Conservation (phyloP, 1,140 invertebrate species). For the Chironomus striatipennis region DNA sequence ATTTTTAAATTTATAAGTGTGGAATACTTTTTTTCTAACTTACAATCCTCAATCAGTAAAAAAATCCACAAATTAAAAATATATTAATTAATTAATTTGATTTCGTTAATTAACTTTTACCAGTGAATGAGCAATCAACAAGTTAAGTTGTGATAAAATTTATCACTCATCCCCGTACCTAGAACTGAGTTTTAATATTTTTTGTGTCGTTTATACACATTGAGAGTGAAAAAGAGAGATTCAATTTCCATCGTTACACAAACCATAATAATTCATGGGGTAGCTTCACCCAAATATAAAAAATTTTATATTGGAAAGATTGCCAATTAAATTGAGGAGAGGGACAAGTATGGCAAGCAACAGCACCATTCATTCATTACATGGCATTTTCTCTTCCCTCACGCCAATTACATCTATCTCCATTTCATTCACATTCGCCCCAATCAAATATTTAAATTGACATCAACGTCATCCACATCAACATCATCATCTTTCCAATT, state of each 20-base stretch:
- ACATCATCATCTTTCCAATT: conserved; percentile 7
- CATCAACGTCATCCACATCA: conserved; percentile 8
- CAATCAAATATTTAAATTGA: conserved; percentile 22
- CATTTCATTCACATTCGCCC: not conserved
- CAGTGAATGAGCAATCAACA: conserved; percentile 21
- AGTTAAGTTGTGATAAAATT: not conserved
- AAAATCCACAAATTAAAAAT: not conserved
- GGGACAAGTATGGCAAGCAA: not conserved
- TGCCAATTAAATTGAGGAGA: conserved; percentile 10
- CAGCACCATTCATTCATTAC: conserved; percentile 18
- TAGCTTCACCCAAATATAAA: not conserved
- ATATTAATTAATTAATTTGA: not conserved
- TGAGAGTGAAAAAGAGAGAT: not conserved
- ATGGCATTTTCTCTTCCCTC: not conserved
- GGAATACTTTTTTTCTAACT: not conserved
- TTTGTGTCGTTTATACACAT: not conserved
- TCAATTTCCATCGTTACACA: conserved; percentile 10
- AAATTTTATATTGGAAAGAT: not conserved
- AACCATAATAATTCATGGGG: not conserved
- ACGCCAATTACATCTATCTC: not conserved
- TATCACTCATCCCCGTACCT: not conserved
- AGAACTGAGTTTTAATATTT: not conserved
- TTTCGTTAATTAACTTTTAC: conserved; percentile 21
- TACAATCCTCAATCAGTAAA: not conserved
- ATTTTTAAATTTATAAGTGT: not conserved